phyloP scores from a whole-genome alignment of 2,888 invertebrate species.

The Fabriciana adippe region DNA sequence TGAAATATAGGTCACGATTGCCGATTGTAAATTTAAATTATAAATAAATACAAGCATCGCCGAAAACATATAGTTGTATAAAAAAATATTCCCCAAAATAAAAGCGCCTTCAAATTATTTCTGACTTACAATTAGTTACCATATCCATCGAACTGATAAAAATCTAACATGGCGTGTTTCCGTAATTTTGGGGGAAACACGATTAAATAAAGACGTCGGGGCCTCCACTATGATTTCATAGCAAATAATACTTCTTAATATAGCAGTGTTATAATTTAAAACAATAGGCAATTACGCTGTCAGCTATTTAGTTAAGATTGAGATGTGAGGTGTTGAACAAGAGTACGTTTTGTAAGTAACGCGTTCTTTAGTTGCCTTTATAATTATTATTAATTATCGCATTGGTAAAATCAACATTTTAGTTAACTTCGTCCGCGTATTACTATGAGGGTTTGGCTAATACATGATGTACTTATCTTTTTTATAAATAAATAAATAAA shows the following conservation, averaged over 20 bases:
- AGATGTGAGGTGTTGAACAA: slow-evolving; percentile 17
- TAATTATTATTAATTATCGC: background rate
- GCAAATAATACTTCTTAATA: slow-evolving; percentile 5
- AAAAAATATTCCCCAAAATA: no score
- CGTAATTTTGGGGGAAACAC: slow-evolving; percentile 55
- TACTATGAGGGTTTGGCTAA: no score
- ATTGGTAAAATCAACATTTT: background rate
- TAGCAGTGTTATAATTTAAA: slow-evolving; percentile 8
- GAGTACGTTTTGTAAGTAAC: background rate
- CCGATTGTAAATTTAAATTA: no score
- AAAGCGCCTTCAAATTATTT: background rate
- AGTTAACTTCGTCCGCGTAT: no score
- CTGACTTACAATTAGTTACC: background rate
- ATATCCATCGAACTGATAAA: slow-evolving; percentile 45
- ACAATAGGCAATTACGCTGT: slow-evolving; percentile 19
- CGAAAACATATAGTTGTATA: no score
- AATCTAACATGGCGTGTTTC: slow-evolving; percentile 68
- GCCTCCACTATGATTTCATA: slow-evolving; percentile 2
- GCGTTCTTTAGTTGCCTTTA: background rate
- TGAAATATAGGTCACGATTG: no score
- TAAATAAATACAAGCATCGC: no score
- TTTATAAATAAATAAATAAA: no score
- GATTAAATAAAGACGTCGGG: slow-evolving; percentile 20
- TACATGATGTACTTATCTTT: no score
- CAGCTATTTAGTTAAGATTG: slow-evolving; percentile 13